A percentile compares a stretch with the other conserved stretches of the same genome.
Evolutionary conservation across 1,140 invertebrate species (phyloP).

Genomic region (Drosophila pruinosa): DNA sequence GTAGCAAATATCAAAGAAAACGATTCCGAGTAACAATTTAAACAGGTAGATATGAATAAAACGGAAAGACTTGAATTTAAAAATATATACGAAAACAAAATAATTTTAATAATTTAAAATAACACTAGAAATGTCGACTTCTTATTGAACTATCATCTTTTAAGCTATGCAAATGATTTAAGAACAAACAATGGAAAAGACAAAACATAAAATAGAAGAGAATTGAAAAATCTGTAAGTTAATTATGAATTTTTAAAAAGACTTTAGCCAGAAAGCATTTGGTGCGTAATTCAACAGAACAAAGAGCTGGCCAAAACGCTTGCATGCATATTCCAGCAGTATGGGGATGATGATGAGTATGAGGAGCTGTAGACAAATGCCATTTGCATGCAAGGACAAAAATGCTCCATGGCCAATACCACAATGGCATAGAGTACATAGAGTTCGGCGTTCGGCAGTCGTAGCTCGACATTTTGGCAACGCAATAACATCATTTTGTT

Average conservation of each 20-base stretch:
- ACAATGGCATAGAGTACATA: too few relatives aligned
- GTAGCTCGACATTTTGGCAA: slow-evolving; percentile 46
- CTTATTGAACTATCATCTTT: neutral
- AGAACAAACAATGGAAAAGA: neutral
- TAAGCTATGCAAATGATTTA: neutral
- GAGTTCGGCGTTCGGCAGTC: neutral
- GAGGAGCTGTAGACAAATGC: slow-evolving; percentile 33
- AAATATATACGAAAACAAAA: neutral
- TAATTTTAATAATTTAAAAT: neutral
- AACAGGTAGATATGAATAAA: too few relatives aligned
- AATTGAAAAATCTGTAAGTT: slow-evolving; percentile 16
- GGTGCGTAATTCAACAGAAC: slow-evolving; percentile 26
- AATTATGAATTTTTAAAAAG: slow-evolving; percentile 37
- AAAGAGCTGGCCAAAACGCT: slow-evolving; percentile 33
- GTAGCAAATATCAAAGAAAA: neutral
- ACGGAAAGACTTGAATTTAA: neutral
- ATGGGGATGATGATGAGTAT: neutral
- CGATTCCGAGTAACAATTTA: neutral
- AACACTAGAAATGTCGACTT: neutral
- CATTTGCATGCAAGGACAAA: slow-evolving; percentile 52
- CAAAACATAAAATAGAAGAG: neutral
- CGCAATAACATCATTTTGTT: slow-evolving; percentile 57
- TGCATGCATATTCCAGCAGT: neutral
- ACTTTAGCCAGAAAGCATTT: slow-evolving; percentile 29
- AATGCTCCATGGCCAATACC: neutral